These are phyloP conservation scores for Gallinago stenura DNA, from an alignment of 2,797 vertebrate genomes.

Conservation along the genomic window DNA sequence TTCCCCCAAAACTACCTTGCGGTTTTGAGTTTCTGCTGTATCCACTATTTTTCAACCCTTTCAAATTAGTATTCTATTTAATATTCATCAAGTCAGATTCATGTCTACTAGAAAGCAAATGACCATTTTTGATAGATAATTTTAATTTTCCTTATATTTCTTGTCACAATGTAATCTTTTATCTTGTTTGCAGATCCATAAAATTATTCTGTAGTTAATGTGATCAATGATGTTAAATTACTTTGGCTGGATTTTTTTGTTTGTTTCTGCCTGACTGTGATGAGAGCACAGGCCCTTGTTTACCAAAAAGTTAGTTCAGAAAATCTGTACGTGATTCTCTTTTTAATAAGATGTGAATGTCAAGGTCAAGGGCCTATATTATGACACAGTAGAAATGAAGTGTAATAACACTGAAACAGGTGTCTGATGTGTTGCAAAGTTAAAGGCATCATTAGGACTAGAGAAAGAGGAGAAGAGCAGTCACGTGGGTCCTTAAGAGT, in stretches of 20 bases:
- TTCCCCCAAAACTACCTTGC: not conserved
- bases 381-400: not conserved
- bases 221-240: not conserved
- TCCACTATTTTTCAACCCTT: not conserved
- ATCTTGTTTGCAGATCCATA: not conserved
- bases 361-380: conserved; percentile 10
- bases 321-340: not conserved
- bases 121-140: not conserved
- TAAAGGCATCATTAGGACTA: conserved; percentile 12
- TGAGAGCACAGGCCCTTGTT: not conserved
- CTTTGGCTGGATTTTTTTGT: not conserved
- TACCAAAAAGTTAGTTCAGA: not conserved
- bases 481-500: not conserved
- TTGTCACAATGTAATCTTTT: not conserved
- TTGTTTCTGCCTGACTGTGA: not conserved
- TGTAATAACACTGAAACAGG: not conserved
- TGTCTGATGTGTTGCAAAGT: not conserved
- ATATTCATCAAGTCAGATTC: not conserved
- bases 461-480: conserved; percentile 18
- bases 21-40: not conserved
- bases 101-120: not conserved
- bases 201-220: not conserved
- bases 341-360: not conserved
- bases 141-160: not conserved
- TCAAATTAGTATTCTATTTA: not conserved